These are phyloP conservation scores for Neoarius graeffei DNA, from an alignment of 2,113 vertebrate genomes.

Conservation along the genomic window DNA sequence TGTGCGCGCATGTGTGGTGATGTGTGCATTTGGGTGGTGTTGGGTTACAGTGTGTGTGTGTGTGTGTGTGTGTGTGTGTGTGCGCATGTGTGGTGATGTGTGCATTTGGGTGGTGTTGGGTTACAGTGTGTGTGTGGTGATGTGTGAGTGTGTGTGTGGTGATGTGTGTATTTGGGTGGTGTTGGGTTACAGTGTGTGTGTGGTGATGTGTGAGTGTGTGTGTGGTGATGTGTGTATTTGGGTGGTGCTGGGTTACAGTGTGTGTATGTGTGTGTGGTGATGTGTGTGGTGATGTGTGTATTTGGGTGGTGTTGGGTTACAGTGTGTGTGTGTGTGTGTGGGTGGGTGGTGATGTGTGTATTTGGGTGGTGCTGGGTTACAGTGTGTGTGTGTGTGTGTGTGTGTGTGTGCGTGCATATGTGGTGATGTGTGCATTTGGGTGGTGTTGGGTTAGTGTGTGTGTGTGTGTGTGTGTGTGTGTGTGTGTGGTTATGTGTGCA, in stretches of 20 bases:
- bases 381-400: too few species aligned
- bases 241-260: neutral
- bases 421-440: too few species aligned
- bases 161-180: too few species aligned
- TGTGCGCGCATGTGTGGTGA: neutral
- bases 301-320: neutral
- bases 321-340: conserved; percentile 37
- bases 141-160: neutral
- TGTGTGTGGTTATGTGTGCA: neutral
- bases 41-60: conserved; percentile 36
- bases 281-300: neutral
- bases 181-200: neutral
- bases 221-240: too few species aligned
- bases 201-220: neutral
- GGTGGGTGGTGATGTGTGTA: too few species aligned
- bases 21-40: conserved; percentile 33
- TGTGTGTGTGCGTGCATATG: too few species aligned
- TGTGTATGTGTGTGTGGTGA: neutral
- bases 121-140: neutral
- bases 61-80: conserved; percentile 48
- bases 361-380: too few species aligned
- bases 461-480: too few species aligned
- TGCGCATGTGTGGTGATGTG: conserved; percentile 46
- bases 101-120: conserved; percentile 46
- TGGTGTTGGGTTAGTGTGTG: too few species aligned